Base-by-base conservation (phyloP, 2,888 invertebrate genomes). In the Cynaeus angustus region DNA sequence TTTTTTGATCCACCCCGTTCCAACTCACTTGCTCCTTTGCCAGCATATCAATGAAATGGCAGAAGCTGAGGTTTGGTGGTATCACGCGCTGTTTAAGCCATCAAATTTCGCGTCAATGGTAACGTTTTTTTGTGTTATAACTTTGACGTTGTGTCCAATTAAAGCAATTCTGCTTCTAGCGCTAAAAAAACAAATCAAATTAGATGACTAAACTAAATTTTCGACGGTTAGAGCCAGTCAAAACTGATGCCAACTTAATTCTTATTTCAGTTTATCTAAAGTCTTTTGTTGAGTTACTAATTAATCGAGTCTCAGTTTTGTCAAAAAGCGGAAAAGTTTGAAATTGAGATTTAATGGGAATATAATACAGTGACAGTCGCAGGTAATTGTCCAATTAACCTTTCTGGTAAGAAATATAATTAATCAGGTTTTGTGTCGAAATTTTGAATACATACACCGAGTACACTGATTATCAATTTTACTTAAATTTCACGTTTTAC, bases 1-100 rank as follows among this genome's bases (percentile, higher is more conserved):
- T 65, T 61, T 71, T 68, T 73, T 70, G 53, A 55, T 62, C 72
- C 66, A 74, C 75, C 75, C 72, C 76, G 73, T 77, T 76, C 78
- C 74, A 74, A 62, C 72, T 76, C 46, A 58, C 78, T 75, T 77
- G 68, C 28, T 55, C 48, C 59, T 33, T 48, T 59, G 65, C 66
- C 64, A 46, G 72, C 72, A 69, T 70, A 75, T 75, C 75, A 75
- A 75, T 74, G 38, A 58, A 75, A 13, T 41, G 43, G 21, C 21
- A 26, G 7, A 12, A 6, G 56, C 16, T 13, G 10, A 10, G 26
- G 12, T 28, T 59, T 59, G 59, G n/a, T 7, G 56, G n/a, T 56
- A 56, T 43, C 56, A 56, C 41, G 56, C 41, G 56, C 43, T 56
- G 26, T 43, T 56, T 56, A 10, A 43, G 13, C 16, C 43, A 56